A percentile compares a stretch with the other conserved stretches of the same genome.
These are phyloP conservation scores for Cepaea nemoralis DNA, from an alignment of 1,140 invertebrate species.

Conservation along the genomic window DNA sequence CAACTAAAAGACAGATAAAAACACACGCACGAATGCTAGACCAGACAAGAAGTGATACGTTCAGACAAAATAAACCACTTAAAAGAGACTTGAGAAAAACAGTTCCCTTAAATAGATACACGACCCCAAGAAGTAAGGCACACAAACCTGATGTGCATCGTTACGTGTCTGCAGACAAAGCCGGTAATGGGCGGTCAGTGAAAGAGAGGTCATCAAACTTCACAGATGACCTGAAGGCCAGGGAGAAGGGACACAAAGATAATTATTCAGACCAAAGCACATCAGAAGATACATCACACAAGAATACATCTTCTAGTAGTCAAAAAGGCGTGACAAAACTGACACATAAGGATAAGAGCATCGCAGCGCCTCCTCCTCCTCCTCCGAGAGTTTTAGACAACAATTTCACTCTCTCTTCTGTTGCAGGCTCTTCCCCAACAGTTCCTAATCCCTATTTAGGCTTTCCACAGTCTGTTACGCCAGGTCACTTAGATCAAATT, in stretches of 20 bases:
- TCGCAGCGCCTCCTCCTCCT: not conserved
- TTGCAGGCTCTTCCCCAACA: not conserved
- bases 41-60: not conserved
- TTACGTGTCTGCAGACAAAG: not conserved
- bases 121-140: not conserved
- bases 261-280: not conserved
- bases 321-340: too few species aligned
- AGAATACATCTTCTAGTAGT: too few species aligned
- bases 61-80: not conserved
- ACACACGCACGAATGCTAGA: not conserved
- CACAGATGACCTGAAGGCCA: not conserved
- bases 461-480: conserved; percentile 7
- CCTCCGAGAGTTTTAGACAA: not conserved
- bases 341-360: too few species aligned
- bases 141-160: not conserved
- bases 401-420: conserved; percentile 5
- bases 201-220: not conserved
- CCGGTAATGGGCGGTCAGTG: not conserved
- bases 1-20: not conserved
- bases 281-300: too few species aligned
- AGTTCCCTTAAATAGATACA: conserved; percentile 2
- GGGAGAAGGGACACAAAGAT: not conserved
- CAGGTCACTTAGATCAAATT: conserved; percentile 18
- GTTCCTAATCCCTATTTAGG: conserved; percentile 12
- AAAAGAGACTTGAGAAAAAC: conserved; percentile 23